phyloP scores from a whole-genome alignment of 2,113 vertebrate genomes.

The Aptenodytes forsteri region DNA sequence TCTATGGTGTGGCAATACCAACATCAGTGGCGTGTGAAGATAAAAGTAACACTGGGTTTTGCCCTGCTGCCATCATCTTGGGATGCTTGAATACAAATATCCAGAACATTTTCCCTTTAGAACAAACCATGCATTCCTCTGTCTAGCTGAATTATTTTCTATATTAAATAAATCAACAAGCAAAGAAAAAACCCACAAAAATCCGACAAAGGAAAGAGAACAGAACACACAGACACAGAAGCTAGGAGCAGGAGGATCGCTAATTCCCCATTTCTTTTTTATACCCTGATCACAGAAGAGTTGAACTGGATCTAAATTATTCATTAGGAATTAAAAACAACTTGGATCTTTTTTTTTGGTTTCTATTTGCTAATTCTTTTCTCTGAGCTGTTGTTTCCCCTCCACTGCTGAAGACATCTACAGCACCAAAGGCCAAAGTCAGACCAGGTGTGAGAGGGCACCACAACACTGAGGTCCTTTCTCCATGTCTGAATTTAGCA shows the following conservation, averaged over 20 bases:
- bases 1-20: not conserved
- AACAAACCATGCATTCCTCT: not conserved
- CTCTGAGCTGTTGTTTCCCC: not conserved
- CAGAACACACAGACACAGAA: not conserved
- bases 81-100: not conserved
- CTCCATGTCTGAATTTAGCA: not conserved
- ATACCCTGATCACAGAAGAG: not conserved
- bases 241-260: fast-evolving
- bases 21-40: not conserved
- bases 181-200: not conserved
- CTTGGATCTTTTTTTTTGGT: not conserved
- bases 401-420: not conserved
- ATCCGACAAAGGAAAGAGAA: not conserved
- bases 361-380: not conserved
- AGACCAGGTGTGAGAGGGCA: not conserved
- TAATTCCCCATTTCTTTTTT: not conserved
- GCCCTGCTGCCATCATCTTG: not conserved
- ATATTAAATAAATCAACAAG: not conserved
- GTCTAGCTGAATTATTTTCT: not conserved
- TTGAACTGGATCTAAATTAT: not conserved
- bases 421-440: not conserved
- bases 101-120: not conserved
- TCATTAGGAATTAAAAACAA: not conserved
- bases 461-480: not conserved
- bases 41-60: not conserved